phyloP scores from a whole-genome alignment of 1,140 invertebrate genomes.

The Stratiolaelaps scimitus region DNA sequence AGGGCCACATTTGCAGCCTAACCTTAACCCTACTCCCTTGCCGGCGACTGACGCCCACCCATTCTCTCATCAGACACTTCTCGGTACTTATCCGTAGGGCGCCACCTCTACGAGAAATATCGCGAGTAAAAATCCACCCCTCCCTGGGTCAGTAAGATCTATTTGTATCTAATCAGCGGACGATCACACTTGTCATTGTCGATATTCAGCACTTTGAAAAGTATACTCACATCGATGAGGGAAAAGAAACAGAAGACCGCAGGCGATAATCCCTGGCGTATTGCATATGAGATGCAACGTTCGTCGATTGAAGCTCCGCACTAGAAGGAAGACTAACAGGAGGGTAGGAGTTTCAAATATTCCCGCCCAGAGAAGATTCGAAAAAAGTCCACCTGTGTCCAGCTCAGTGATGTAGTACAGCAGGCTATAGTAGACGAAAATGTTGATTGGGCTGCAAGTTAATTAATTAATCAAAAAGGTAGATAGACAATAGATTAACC shows the following conservation, averaged over 20 bases:
- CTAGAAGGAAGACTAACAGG: not conserved
- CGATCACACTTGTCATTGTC: no score
- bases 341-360: not conserved
- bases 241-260: not conserved
- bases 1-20: no score
- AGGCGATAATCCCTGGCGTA: not conserved
- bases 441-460: not conserved
- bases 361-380: constrained; percentile 4
- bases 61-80: no score
- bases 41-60: no score
- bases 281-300: not conserved
- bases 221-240: not conserved
- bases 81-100: no score
- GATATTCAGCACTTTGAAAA: no score
- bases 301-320: not conserved
- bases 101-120: no score
- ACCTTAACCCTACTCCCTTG: no score
- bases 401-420: not conserved
- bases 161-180: constrained; percentile 2
- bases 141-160: no score
- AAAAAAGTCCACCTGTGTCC: constrained; percentile 1
- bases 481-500: not conserved
- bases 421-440: not conserved
- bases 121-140: no score
- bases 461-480: not conserved